phyloP scores from a whole-genome alignment of 2,797 vertebrate species.

The Bucorvus abyssinicus region DNA sequence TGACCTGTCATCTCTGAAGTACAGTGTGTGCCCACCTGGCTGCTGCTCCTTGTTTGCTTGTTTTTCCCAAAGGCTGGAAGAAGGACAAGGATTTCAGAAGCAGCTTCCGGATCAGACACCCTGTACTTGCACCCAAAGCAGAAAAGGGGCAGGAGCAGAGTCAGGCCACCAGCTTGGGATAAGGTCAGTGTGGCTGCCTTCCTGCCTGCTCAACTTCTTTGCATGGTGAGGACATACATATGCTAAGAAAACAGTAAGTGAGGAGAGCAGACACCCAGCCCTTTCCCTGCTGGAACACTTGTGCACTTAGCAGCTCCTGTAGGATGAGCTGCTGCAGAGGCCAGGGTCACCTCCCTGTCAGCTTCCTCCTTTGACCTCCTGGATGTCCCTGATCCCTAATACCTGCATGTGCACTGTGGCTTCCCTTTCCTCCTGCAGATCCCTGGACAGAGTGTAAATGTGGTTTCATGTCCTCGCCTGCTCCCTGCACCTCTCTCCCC shows the following conservation, averaged over 20 bases:
- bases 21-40: neutral
- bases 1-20: neutral
- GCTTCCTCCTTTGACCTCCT: neutral
- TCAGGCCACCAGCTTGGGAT: neutral
- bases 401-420: neutral
- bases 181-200: neutral
- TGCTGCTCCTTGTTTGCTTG: neutral
- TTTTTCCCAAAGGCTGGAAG: neutral
- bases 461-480: neutral
- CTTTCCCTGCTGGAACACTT: neutral
- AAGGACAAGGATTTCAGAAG: neutral
- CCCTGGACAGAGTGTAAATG: neutral
- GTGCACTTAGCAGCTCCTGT: neutral
- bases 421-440: neutral
- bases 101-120: neutral
- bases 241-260: neutral
- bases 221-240: rapidly evolving
- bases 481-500: neutral
- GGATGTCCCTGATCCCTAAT: too few relatives aligned
- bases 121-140: neutral
- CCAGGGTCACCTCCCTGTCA: neutral
- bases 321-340: neutral
- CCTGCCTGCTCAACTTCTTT: neutral
- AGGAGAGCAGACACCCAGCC: neutral
- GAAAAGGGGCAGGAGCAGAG: neutral